Conservation (phyloP, 2,888 invertebrate genomes). For the Conomelus anceps region DNA sequence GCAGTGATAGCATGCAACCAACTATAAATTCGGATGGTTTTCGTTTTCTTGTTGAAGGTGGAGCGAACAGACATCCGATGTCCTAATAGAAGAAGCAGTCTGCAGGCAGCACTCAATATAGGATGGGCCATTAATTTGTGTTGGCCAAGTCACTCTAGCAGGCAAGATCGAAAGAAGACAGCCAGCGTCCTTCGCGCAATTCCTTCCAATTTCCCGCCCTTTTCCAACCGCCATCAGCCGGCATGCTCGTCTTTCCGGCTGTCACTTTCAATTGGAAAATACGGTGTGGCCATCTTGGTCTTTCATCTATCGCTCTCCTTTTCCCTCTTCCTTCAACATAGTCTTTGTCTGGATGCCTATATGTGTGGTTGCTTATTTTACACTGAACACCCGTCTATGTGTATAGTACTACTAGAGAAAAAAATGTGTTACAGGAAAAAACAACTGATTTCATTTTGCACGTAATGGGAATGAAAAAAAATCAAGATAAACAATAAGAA, state of each 20-base stretch:
- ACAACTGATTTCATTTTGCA: too few species aligned
- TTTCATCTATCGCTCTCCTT: background rate
- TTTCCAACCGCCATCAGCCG: background rate
- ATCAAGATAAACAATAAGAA: too few species aligned
- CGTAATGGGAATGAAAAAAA: too few species aligned
- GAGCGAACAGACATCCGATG: background rate
- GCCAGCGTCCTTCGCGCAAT: background rate
- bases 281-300: background rate
- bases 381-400: too few species aligned
- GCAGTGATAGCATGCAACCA: background rate
- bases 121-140: background rate
- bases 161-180: too few species aligned
- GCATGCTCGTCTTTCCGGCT: background rate
- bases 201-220: background rate
- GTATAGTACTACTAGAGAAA: too few species aligned
- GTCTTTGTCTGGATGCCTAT: background rate
- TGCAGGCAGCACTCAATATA: background rate
- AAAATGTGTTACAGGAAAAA: too few species aligned
- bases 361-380: too few species aligned
- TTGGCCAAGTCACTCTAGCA: background rate
- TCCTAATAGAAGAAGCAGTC: background rate
- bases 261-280: background rate
- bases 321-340: background rate
- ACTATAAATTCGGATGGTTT: background rate
- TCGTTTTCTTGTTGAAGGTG: background rate